Base-by-base conservation (phyloP, 1,140 invertebrate species). In the Drosophila carrolli region DNA sequence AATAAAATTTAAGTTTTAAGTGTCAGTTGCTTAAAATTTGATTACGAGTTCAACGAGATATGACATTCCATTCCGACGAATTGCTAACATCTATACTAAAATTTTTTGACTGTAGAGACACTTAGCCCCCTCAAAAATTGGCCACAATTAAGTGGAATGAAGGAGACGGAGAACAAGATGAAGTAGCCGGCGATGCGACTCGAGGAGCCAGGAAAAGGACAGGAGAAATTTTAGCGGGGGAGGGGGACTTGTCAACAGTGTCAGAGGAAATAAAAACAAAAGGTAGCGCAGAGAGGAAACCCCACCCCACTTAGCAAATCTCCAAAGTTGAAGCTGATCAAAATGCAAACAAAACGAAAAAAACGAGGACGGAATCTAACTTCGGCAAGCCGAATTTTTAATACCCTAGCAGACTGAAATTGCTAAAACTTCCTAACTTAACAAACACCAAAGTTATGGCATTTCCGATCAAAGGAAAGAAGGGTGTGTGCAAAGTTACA, bases 71-170 rank as follows among this genome's bases (percentile, higher is more conserved):
- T 23, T 23, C 2, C 23, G 23, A 23, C 23, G 23, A 23, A 23
- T 23, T 23, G 23, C 23, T 23, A 23, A 4, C 2, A 23, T 23
- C 23, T 3, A 3, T 14, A 27, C 27, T 1, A 9, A 38, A 23
- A 7, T 61, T 61, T 13, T 29, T 29, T 0, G 2, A 56, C 29
- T 61, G 58, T 38, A 32, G 6, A 19, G 23, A 37, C 65, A 67
- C 14, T 10, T 43, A 40, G 53, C 9, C 10, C 32, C 58, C 7
- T 8, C 19, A 53, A 37, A 46, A 70, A 67, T 62, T 70, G 62
- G 62, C 66, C 66, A 67, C 66, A 70, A 70, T 70, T 70, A 70
- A 55, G 66, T 67, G 66, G 62, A 67, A 67, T 44, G 41, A 38
- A 55, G 50, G 62, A 61, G 56, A 14, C n/a, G 27, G 37, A 8